Evolutionary conservation across 2,888 invertebrate species (phyloP), one percentile per base, ranked within the genome.

Genomic region (Cistogaster globosa): DNA sequence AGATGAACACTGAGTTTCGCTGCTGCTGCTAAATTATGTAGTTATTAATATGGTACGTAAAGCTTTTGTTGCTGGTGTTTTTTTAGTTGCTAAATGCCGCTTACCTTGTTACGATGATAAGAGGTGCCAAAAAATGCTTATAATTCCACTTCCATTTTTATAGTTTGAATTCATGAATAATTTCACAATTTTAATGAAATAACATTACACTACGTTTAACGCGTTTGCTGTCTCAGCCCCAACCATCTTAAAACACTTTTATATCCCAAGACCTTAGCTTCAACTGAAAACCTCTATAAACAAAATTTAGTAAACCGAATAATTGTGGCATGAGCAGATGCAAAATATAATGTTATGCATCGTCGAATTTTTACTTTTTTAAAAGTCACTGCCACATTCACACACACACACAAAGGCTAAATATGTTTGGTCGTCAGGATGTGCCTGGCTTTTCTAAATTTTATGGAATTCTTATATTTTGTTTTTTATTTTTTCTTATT

Each of bases 121-220:
- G 84, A 85, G 81, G 74, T 84, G 85, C 60, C 72, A 58, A 74
- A 53, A 53, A 53, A 65, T 79, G 53, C 67, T 83, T 53, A 75
- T 69, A 86, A 88, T 87, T 87, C 88, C 87, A 88, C 88, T 87
- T 89, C 87, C 88, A 87, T 86, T 86, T 88, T 86, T 87, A 87
- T 88, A 87, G 87, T 88, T 88, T 88, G 86, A 85, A 87, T 87
- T 88, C 88, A 87, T 88, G 88, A 88, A 88, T 88, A 89, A 88
- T 88, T 88, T 88, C 86, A 85, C 85, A 88, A 87, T 72, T 86
- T 87, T 88, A 88, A 88, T 88, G 87, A 88, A 87, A 87, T 84
- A 74, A 74, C 74, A 83, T 77, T 84, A 55, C 22, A 83, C 84
- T 74, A 38, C 55, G 18, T 60, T 32, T 57, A 38, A 26, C 57